Evolutionary conservation across 2,797 vertebrate genomes (phyloP).

Genomic region (Australoheros facetus): DNA sequence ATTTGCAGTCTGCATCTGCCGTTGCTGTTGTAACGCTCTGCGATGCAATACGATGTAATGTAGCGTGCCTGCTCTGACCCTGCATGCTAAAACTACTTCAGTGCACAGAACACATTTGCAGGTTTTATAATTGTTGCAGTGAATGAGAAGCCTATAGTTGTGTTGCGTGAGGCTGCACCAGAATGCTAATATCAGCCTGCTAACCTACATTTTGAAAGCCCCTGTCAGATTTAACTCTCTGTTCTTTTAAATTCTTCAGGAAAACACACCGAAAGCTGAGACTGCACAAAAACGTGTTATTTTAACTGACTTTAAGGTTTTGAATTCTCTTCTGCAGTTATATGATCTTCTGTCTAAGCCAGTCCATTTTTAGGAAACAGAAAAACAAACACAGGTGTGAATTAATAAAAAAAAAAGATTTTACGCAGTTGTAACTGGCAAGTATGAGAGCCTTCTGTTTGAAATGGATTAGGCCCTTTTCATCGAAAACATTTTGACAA

Average conservation of each 20-base stretch:
- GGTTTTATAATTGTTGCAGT: background rate
- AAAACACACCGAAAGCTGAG: background rate
- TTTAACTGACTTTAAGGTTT: background rate
- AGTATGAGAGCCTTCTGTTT: background rate
- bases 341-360: background rate
- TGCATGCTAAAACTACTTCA: background rate
- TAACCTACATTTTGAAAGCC: constrained; percentile 36
- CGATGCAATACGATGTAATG: background rate
- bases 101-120: background rate
- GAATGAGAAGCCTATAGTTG: constrained; percentile 1
- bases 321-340: background rate
- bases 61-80: background rate
- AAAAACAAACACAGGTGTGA: background rate
- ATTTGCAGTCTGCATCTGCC: constrained; percentile 18
- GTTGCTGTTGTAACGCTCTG: background rate
- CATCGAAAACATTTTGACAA: background rate
- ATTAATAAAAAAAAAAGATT: background rate
- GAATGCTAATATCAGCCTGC: constrained; percentile 24
- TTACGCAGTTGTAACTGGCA: background rate
- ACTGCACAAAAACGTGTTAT: background rate
- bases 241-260: background rate
- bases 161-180: background rate
- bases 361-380: background rate
- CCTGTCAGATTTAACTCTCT: constrained; percentile 20
- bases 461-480: background rate